Conservation (phyloP, 2,888 invertebrate species). For the Actias luna region DNA sequence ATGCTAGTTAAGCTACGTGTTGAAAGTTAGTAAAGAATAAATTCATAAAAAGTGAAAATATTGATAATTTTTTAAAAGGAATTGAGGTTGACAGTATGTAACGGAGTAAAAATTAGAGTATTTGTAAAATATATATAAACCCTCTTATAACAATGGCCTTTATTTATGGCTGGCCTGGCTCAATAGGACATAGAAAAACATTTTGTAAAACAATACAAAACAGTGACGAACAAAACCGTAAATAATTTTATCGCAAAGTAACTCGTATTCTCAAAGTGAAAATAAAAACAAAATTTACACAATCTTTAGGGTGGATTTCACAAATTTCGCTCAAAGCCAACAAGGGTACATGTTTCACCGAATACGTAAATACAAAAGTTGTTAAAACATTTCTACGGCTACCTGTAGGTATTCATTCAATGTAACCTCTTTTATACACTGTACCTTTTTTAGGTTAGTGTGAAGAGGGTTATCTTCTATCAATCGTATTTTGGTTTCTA, state of each 20-base stretch:
- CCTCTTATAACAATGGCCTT: no score
- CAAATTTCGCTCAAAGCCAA: background rate
- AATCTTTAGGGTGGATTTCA: background rate
- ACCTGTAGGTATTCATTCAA: background rate
- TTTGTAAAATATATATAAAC: no score
- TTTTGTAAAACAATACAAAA: background rate
- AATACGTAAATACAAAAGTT: background rate
- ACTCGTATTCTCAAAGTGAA: background rate
- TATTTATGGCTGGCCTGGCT: no score
- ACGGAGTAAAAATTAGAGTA: no score
- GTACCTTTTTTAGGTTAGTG: background rate
- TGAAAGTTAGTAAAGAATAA: no score
- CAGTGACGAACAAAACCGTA: background rate
- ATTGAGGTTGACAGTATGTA: no score
- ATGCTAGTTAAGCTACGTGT: no score
- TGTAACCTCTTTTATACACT: background rate
- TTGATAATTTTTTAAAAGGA: no score
- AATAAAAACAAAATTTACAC: background rate
- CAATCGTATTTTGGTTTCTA: background rate
- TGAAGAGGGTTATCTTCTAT: background rate
- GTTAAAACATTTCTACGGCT: background rate
- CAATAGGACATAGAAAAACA: background rate
- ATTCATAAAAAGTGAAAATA: no score
- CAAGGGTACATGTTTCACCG: background rate
- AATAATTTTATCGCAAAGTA: conserved; percentile 2